Evolutionary conservation across 2,113 vertebrate genomes (phyloP), one percentile per base, ranked within the genome.

Genomic region (Oxyruncus cristatus): DNA sequence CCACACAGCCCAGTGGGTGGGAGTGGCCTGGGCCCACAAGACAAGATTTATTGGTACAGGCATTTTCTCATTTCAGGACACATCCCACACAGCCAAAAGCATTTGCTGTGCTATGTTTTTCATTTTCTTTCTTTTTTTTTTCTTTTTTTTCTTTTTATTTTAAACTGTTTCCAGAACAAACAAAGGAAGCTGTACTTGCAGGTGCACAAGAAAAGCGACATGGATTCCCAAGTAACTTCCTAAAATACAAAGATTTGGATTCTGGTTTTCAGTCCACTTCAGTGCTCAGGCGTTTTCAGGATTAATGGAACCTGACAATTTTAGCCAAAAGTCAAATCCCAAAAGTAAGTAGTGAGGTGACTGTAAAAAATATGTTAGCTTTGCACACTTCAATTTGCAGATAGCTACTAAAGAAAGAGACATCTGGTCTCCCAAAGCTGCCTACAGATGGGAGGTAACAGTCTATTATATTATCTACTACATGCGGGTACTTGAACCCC

Each of bases 401-500:
- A 68, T 68, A 67, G n/a, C 59, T 82, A 17, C 46, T 73, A 70
- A 66, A 35, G 83, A 42, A 53, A 63, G 72, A 96, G 76, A 88
- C 91, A 84, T 89, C 79, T 92, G 86, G 79, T 77, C 83, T 96
- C 72, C 72, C 56, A 81, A 71, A 89, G 53, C 75, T 88, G 67
- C 66, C 63, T 63, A 8, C 1, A 56, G 19, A 50, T 12, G 32
- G 42, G 41, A 87, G 73, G 80, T 55, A 92, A 84, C 59, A 67
- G 78, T 12, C 71, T 73, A 14, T 85, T 93, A 10, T 27, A 37
- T 86, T 92, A 74, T 70, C 92, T 89, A 27, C 50, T 84, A 24
- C 49, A 19, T n/a, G 53, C 65, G 75, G 82, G 92, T 83, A 58
- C 59, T 83, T 53, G 46, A 83, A 92, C 12, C 37, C n/a, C 12